These are phyloP conservation scores for Pemphigus obesinymphae DNA, from an alignment of 1,140 invertebrate genomes.

Conservation along the genomic window DNA sequence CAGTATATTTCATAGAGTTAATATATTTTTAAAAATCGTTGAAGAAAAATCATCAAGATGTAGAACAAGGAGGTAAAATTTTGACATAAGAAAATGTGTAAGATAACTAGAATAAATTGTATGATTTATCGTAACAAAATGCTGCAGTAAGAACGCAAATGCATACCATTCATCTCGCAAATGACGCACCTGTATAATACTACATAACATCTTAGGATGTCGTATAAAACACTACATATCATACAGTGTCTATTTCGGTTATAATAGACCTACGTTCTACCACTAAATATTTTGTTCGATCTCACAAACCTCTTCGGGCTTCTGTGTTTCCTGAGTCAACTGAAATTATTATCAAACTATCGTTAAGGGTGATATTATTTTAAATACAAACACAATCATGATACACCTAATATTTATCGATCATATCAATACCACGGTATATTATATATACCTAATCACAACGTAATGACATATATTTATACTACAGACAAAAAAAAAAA, in stretches of 20 bases:
- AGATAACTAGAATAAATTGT: too few species aligned
- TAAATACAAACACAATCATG: not conserved
- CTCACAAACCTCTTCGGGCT: conserved; percentile 40
- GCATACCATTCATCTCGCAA: too few species aligned
- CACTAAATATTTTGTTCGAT: conserved; percentile 13
- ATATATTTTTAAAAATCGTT: too few species aligned
- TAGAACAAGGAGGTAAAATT: too few species aligned
- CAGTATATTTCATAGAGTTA: too few species aligned
- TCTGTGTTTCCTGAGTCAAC: conserved; percentile 36
- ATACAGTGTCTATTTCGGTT: conserved; percentile 3
- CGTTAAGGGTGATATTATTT: not conserved
- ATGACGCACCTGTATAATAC: too few species aligned
- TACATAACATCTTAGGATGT: too few species aligned
- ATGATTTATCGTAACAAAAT: too few species aligned
- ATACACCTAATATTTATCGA: not conserved
- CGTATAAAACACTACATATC: not conserved
- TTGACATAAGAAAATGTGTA: too few species aligned
- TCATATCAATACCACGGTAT: not conserved
- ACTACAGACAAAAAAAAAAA: not conserved
- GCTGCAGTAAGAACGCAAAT: too few species aligned
- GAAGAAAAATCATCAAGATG: too few species aligned
- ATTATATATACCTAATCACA: too few species aligned
- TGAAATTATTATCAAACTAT: conserved; percentile 35
- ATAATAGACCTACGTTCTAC: conserved; percentile 27
- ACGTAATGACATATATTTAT: not conserved